Conservation (phyloP, 1,140 invertebrate species). For the Aphelinus atriplicis region DNA sequence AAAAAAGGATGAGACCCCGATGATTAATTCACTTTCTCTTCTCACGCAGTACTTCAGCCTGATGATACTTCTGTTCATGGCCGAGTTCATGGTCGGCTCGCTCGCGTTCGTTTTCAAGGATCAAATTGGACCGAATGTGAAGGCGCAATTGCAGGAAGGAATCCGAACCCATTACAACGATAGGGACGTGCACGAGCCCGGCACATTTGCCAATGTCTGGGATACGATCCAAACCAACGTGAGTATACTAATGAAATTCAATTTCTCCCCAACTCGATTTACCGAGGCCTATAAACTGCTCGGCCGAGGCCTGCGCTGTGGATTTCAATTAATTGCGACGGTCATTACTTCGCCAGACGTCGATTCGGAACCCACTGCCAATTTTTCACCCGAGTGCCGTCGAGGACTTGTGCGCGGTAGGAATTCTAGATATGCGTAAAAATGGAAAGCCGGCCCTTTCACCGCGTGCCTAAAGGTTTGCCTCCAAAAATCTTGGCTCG, state of each 20-base stretch:
- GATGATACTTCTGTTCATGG: constrained; percentile 81
- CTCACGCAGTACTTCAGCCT: constrained; percentile 81
- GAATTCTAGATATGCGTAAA: no score
- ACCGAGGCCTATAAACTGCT: no score
- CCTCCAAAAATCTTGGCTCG: no score
- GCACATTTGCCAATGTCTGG: constrained; percentile 76
- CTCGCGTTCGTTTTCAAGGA: constrained; percentile 82
- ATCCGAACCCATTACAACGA: constrained; percentile 77
- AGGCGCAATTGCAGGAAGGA: constrained; percentile 75
- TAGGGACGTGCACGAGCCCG: constrained; percentile 69
- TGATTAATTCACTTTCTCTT: constrained; percentile 5
- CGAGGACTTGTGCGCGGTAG: no score
- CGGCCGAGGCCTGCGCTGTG: no score
- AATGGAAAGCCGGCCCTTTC: no score
- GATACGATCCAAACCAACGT: constrained; percentile 79
- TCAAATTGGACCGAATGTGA: constrained; percentile 72
- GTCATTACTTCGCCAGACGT: no score
- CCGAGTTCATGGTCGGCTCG: constrained; percentile 81
- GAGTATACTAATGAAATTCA: constrained; percentile 38
- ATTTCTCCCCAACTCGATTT: no score
- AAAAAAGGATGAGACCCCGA: not conserved
- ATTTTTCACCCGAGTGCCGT: no score
- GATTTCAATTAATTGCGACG: no score
- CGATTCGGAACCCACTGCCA: no score
- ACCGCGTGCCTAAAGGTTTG: no score